Evolutionary conservation across 2,888 invertebrate genomes (phyloP).

Genomic region (Agelastica alni): DNA sequence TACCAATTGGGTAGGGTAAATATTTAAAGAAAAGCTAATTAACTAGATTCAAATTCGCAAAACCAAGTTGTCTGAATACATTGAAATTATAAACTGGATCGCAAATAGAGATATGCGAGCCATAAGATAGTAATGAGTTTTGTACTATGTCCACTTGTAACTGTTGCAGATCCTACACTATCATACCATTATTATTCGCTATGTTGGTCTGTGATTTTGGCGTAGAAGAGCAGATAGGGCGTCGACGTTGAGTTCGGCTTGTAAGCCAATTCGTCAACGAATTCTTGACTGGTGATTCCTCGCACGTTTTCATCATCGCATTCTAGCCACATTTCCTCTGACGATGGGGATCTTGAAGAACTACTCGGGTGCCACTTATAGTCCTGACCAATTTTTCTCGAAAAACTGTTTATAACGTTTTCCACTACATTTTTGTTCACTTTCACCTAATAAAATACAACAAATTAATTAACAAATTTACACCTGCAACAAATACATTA

Average conservation of each 20-base stretch:
- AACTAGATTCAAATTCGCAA: too few species aligned
- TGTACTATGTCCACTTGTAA: conserved; percentile 11
- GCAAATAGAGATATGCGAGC: too few species aligned
- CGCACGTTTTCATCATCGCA: conserved; percentile 88
- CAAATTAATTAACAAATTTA: background rate
- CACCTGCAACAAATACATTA: too few species aligned
- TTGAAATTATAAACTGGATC: too few species aligned
- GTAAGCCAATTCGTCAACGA: conserved; percentile 75
- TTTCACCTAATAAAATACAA: conserved; percentile 48
- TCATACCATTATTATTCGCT: conserved; percentile 33
- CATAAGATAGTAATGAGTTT: too few species aligned
- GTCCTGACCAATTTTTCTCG: conserved; percentile 44
- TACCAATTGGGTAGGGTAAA: too few species aligned
- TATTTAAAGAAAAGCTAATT: too few species aligned
- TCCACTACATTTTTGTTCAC: conserved; percentile 53
- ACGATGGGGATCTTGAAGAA: too few species aligned
- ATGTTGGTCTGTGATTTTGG: conserved; percentile 45
- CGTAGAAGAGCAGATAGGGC: conserved; percentile 86
- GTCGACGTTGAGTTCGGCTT: conserved; percentile 79
- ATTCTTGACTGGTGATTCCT: conserved; percentile 75
- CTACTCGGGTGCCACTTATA: conserved; percentile 41
- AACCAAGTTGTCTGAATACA: too few species aligned
- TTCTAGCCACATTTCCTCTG: conserved; percentile 70
- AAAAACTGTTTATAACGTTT: conserved; percentile 47
- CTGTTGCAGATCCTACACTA: conserved; percentile 11